Evolutionary conservation across 2,888 invertebrate species (phyloP), one percentile per base, ranked within the genome.

Genomic region (Aproaerema taeniolella): DNA sequence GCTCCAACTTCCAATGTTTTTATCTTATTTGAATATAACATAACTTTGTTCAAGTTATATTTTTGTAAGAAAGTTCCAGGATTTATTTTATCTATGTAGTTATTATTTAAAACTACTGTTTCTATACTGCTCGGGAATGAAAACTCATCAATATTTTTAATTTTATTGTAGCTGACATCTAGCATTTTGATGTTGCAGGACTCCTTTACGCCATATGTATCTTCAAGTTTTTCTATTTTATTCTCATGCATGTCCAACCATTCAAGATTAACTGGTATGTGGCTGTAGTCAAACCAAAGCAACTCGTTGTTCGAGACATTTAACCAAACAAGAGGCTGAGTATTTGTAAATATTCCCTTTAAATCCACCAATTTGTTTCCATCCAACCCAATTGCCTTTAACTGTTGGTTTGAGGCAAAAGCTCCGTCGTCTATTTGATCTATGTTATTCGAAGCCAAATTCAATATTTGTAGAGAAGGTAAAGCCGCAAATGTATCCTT

Each of bases 191-290:
- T 89, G 58, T 89, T 90, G 45, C 91, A 78, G 43, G 89, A 89
- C 58, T 89, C 89, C 53, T 89, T 88, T 40, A 92, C 87, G 42
- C 91, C 91, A 61, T 91, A 92, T 50, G 91, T 92, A 71, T 93
- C 93, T 52, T 92, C 91, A 30, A 94, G 82, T 58, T 92, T 91
- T 52, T 90, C 89, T 59, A 95, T 91, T 81, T 91, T 89, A 74
- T 95, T 95, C 63, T 91, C 90, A 67, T 93, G 93, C 88, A 94
- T 91, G 72, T 95, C 94, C 41, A 95, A 81, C 92, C 93, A 93
- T 67, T 93, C 92, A 31, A 95, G 86, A 59, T 91, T 92, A 1
- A 88, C 69, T 9, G 95, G 95, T 57, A 95, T 88, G 60, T 94
- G 90, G 53, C 92, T 92, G 60, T 93, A 95, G 79, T 95, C 94